phyloP scores from a whole-genome alignment of 2,113 vertebrate species.

The Orycteropus afer region DNA sequence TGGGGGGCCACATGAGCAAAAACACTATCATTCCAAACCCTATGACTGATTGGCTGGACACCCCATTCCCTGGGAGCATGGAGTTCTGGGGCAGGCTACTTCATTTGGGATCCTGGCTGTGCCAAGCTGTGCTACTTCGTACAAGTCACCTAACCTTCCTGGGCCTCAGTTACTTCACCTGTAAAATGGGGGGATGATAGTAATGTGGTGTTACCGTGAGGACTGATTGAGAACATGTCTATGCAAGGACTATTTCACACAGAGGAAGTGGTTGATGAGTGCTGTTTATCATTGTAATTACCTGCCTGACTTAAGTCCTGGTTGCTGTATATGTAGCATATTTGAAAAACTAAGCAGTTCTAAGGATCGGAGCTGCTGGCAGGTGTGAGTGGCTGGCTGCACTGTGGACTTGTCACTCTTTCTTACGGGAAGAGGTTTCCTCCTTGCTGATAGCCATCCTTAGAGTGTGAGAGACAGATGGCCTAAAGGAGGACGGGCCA shows the following conservation, averaged over 20 bases:
- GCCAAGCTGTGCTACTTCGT: not conserved
- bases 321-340: rapidly evolving
- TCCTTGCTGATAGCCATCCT: rapidly evolving
- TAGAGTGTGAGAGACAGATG: not conserved
- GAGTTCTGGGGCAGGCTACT: not conserved
- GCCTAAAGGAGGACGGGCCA: rapidly evolving
- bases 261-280: rapidly evolving
- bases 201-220: rapidly evolving
- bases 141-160: not conserved
- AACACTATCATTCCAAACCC: not conserved
- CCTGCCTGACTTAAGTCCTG: rapidly evolving
- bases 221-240: not conserved
- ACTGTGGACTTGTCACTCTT: rapidly evolving
- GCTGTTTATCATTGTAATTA: rapidly evolving
- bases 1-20: not conserved
- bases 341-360: not conserved
- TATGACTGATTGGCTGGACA: not conserved
- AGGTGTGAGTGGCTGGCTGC: rapidly evolving
- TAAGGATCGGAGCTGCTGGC: rapidly evolving
- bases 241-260: no score
- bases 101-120: no score
- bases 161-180: not conserved
- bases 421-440: not conserved
- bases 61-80: not conserved
- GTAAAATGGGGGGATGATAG: rapidly evolving